These are phyloP conservation scores for Halocynthia roretzi DNA, from an alignment of 23 tunicate genomes.

Conservation along the genomic window DNA sequence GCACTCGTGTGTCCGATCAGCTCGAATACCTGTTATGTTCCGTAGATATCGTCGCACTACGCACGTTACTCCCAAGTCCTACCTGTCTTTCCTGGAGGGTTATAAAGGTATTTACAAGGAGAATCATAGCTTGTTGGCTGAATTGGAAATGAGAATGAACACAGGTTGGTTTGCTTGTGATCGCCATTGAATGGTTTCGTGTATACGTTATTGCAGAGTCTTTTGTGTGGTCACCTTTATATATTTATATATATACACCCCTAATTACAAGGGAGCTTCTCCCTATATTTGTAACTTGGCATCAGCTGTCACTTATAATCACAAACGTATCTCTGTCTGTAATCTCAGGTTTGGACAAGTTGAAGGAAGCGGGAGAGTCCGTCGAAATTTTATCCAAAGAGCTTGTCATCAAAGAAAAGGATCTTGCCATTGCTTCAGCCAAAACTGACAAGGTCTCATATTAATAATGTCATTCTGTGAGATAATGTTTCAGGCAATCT, in stretches of 20 bases:
- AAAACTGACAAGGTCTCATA: constrained; percentile 79
- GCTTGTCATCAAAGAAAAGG: constrained; percentile 90
- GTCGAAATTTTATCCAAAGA: constrained; percentile 87
- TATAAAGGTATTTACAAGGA: constrained; percentile 89
- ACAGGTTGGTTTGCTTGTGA: constrained; percentile 50
- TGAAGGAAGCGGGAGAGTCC: constrained; percentile 94
- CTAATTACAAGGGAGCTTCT: not conserved
- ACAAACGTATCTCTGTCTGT: not conserved
- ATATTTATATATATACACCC: not conserved
- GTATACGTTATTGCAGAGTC: not conserved
- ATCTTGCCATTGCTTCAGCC: constrained; percentile 87
- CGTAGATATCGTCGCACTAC: constrained; percentile 88
- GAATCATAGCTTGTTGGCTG: constrained; percentile 59
- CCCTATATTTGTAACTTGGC: too few relatives aligned
- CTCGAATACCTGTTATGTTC: not conserved
- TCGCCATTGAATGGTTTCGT: not conserved
- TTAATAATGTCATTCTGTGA: not conserved
- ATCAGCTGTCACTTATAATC: not conserved
- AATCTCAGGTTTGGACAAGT: constrained; percentile 77
- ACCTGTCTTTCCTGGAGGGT: constrained; percentile 94
- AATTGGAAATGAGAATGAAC: constrained; percentile 89
- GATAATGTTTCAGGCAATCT: not conserved
- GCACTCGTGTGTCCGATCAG: not conserved
- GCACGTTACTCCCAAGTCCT: constrained; percentile 99
- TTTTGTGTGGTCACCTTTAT: not conserved